Evolutionary conservation across 1,140 invertebrate genomes (phyloP).

Genomic region (Lordiphosa mommai): DNA sequence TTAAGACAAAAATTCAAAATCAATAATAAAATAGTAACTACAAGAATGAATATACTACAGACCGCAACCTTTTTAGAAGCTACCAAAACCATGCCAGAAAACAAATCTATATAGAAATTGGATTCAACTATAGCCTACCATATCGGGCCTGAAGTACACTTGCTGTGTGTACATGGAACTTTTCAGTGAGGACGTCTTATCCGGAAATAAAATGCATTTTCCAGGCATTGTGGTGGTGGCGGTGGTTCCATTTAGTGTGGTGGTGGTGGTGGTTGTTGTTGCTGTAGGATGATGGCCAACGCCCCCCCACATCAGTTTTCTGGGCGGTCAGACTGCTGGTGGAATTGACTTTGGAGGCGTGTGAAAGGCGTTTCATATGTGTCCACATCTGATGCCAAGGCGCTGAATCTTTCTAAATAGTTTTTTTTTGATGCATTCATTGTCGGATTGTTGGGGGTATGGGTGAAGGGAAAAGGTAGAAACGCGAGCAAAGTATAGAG

Average conservation of each 20-base stretch:
- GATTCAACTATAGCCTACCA: slow-evolving; percentile 60
- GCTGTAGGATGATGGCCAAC: slow-evolving; percentile 42
- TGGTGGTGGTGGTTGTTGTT: slow-evolving; percentile 15
- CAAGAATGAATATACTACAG: slow-evolving; percentile 5
- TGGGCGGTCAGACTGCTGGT: slow-evolving; percentile 73
- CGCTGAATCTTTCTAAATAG: slow-evolving; percentile 68
- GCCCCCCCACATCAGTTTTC: slow-evolving; percentile 70
- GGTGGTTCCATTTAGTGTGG: slow-evolving; percentile 6
- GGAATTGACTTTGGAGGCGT: slow-evolving; percentile 78
- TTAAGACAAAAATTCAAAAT: slow-evolving; percentile 24
- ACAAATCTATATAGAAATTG: slow-evolving; percentile 32
- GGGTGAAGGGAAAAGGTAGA: slow-evolving; percentile 13
- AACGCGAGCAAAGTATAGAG: slow-evolving; percentile 20
- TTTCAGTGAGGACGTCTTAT: slow-evolving; percentile 75
- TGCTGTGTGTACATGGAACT: slow-evolving; percentile 72
- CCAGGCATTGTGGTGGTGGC: slow-evolving; percentile 33
- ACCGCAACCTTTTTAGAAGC: slow-evolving; percentile 31
- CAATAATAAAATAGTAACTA: slow-evolving; percentile 16
- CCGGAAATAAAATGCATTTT: slow-evolving; percentile 71
- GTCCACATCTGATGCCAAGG: slow-evolving; percentile 79
- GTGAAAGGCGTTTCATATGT: slow-evolving; percentile 77
- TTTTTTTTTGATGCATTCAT: slow-evolving; percentile 19
- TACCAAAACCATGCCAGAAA: slow-evolving; percentile 63
- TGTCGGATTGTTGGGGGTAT: slow-evolving; percentile 14
- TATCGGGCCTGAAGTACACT: slow-evolving; percentile 75